These are phyloP conservation scores for Apodemia mormo DNA, from an alignment of 2,888 invertebrate species.

Conservation along the genomic window DNA sequence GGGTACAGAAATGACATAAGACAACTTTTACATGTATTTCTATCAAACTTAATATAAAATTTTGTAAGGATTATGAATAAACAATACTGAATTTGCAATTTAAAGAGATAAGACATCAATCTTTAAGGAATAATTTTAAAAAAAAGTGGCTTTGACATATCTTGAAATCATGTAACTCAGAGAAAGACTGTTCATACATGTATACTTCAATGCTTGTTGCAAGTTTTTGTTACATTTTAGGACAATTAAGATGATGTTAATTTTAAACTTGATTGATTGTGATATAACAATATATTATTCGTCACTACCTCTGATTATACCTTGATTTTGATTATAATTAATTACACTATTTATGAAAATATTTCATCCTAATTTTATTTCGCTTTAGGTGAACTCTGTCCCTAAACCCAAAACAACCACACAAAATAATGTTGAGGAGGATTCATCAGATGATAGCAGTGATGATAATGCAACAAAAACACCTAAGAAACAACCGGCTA, in stretches of 20 bases:
- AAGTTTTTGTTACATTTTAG: too few relatives aligned
- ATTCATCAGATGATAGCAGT: constrained; percentile 60
- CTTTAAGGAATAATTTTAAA: too few relatives aligned
- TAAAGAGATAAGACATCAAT: too few relatives aligned
- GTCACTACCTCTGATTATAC: constrained; percentile 70
- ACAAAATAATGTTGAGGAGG: constrained; percentile 49
- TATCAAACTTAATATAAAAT: too few relatives aligned
- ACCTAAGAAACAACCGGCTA: constrained; percentile 47
- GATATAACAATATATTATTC: constrained; percentile 52
- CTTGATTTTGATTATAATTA: not conserved
- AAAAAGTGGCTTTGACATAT: too few relatives aligned
- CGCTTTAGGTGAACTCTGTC: constrained; percentile 36
- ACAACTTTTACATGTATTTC: too few relatives aligned
- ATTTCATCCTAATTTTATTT: constrained; percentile 6
- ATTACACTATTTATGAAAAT: not conserved
- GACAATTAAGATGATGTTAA: constrained; percentile 54
- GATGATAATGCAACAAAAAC: constrained; percentile 54
- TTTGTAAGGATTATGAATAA: too few relatives aligned
- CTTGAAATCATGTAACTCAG: too few relatives aligned
- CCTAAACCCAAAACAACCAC: constrained; percentile 47
- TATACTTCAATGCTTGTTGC: too few relatives aligned
- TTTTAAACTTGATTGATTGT: constrained; percentile 45
- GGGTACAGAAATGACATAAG: too few relatives aligned
- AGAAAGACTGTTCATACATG: too few relatives aligned
- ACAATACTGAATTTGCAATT: too few relatives aligned